Base-by-base conservation (phyloP, 92 coral and sea anemone species). In the Parazoanthus darwini region DNA sequence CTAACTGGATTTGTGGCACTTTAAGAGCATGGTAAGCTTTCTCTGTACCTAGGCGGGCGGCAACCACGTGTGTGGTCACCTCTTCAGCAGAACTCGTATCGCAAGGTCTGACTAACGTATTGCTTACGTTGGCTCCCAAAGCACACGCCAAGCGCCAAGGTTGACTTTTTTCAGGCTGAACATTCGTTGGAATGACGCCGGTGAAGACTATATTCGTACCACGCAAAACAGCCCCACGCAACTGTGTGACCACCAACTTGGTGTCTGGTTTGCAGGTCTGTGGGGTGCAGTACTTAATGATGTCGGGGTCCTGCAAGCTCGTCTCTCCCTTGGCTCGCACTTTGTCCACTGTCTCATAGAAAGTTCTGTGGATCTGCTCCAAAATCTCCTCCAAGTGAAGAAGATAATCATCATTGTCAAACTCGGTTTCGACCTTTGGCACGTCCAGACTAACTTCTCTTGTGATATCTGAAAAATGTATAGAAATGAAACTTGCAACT, bases 41-140 rank as follows among this genome's bases (percentile, higher is more conserved):
- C 90, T 97, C 98, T 6, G 99, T 97, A 74, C 99, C 99, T 10
- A 94, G 92, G 63, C 98, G 93, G 65, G 97, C 99, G 10, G 99
- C 99, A 39, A 97, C 88, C 92, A 97, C 97, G 91, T 97, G 99
- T 13, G 99, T 94, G 38, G 99, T 97, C 81, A 94, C 91, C 88
- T 88, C 89, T 89, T 89, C 91, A 7, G 80, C 78, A 54, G 89
- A 86, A 26, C 82, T 58, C 0, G 94, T 90, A 89, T 95, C 96
- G 77, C 93, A 93, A 23, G 92, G 97, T 15, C 93, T 90, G 15
- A 89, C 77, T 75, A 97, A 80, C 80, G 85, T 83, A 70, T 91
- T 96, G 51, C 93, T 91, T 35, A 94, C 93, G 74, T 79, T 94
- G 42, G 98, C 98, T 51, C 99, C 99, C 66, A 97, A 93, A 59